Percentiles rank a stretch among this genome's conserved stretches.
phyloP scores from a whole-genome alignment of 2,888 invertebrate genomes.

The Xylota segnis region DNA sequence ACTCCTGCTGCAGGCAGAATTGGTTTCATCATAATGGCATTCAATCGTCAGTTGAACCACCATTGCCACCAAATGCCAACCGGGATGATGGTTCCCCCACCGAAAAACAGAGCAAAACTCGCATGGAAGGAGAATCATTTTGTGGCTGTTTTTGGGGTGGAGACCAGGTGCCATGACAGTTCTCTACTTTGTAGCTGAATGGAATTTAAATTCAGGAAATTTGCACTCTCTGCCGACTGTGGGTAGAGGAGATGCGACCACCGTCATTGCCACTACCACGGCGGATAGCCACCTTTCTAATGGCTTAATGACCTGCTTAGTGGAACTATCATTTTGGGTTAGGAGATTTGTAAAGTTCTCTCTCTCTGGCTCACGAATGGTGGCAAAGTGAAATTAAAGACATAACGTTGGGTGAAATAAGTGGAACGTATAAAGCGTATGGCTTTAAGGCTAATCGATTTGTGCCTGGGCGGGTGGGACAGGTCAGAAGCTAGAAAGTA shows the following conservation, averaged over 20 bases:
- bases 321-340: conserved; percentile 50
- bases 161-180: conserved; percentile 34
- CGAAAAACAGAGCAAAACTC: conserved; percentile 17
- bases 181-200: conserved; percentile 20
- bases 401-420: not conserved
- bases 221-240: conserved; percentile 40
- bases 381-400: conserved; percentile 45
- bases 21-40: not conserved
- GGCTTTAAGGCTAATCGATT: conserved; percentile 5
- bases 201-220: conserved; percentile 63
- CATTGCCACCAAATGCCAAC: not conserved
- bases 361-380: not conserved
- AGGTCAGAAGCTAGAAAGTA: not conserved
- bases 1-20: not conserved
- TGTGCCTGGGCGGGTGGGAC: not conserved
- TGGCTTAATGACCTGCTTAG: conserved; percentile 72
- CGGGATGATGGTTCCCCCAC: not conserved
- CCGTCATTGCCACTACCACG: not conserved
- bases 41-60: conserved; percentile 7
- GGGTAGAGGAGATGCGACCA: conserved; percentile 1
- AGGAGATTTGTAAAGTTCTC: conserved; percentile 33
- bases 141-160: conserved; percentile 23
- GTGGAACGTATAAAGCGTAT: not conserved
- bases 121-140: conserved; percentile 10
- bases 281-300: conserved; percentile 36